Evolutionary conservation across 2,888 invertebrate genomes (phyloP), one percentile per base, ranked within the genome.

Genomic region (Coenonympha arcania): DNA sequence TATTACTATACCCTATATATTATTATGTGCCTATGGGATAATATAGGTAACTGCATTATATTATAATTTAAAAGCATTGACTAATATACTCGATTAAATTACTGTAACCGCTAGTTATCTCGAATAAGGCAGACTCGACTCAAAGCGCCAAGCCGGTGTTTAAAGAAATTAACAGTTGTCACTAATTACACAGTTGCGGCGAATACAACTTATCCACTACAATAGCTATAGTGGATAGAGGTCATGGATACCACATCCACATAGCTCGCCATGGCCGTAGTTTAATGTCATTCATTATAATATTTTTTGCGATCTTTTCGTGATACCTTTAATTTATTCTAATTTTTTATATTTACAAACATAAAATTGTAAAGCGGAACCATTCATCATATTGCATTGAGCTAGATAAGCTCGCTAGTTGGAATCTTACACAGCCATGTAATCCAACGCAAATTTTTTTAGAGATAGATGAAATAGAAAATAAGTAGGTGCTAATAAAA

Each of bases 141-240:
- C 19, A 11, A n/a, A 22, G 22, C 20, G 11, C 33, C 4, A n/a
- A 24, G 22, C 33, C 33, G 22, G 13, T 43, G 33, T 33, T 43
- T 33, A 43, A n/a, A 6, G 5, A 28, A 33, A 52, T 41, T 51
- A 41, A 33, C 46, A 28, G 40, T 30, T 31, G 31, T 16, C 34
- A 19, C 36, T 37, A 42, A 49, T 45, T 41, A 49, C n/a, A 24
- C 30, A 22, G 33, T 16, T n/a, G n/a, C n/a, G n/a, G 16, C 43
- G 33, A 44, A 39, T 52, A 48, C 48, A 42, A 48, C 46, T 50
- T 20, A n/a, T 28, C 22, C 37, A 37, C 18, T 13, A 31, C 37
- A 49, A 36, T 41, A 11, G 4, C 4, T 30, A 13, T 30, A 39
- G 24, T 26, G 33, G 31, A 50, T 42, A 37, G 46, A 33, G 50